phyloP scores from a whole-genome alignment of 2,888 invertebrate genomes.

The Cephonodes hylas region DNA sequence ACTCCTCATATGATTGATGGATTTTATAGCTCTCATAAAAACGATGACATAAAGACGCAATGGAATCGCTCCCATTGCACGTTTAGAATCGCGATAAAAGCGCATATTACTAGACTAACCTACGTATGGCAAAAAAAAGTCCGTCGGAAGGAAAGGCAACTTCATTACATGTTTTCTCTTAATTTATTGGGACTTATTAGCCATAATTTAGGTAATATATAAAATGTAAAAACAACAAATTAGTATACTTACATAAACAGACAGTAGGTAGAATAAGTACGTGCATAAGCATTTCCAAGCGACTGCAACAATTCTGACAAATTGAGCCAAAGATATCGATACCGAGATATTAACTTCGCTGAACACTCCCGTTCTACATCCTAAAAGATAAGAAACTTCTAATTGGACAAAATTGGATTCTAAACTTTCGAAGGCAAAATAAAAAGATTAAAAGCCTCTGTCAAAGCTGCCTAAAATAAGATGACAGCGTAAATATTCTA shows the following conservation, averaged over 20 bases:
- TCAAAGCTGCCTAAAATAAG: background rate
- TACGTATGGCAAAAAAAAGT: background rate
- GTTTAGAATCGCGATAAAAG: background rate
- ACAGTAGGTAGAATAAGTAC: constrained; percentile 85
- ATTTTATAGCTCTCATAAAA: background rate
- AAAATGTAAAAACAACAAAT: too few relatives aligned
- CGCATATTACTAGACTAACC: background rate
- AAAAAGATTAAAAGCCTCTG: background rate
- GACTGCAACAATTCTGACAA: constrained; percentile 84
- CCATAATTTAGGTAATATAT: too few relatives aligned
- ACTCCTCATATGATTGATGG: background rate
- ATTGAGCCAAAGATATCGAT: constrained; percentile 83
- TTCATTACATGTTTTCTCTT: too few relatives aligned
- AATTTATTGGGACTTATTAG: too few relatives aligned
- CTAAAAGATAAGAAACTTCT: constrained; percentile 44
- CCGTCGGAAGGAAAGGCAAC: too few relatives aligned
- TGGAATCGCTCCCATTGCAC: background rate
- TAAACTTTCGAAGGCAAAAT: background rate
- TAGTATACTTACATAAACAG: constrained; percentile 79
- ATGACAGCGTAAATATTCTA: background rate
- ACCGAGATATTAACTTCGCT: constrained; percentile 80
- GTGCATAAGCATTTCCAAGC: constrained; percentile 84
- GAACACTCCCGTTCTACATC: constrained; percentile 80
- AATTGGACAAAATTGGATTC: background rate
- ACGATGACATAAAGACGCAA: background rate